These are phyloP conservation scores for Meghimatium bilineatum DNA, from an alignment of 2,888 invertebrate species.

Conservation along the genomic window DNA sequence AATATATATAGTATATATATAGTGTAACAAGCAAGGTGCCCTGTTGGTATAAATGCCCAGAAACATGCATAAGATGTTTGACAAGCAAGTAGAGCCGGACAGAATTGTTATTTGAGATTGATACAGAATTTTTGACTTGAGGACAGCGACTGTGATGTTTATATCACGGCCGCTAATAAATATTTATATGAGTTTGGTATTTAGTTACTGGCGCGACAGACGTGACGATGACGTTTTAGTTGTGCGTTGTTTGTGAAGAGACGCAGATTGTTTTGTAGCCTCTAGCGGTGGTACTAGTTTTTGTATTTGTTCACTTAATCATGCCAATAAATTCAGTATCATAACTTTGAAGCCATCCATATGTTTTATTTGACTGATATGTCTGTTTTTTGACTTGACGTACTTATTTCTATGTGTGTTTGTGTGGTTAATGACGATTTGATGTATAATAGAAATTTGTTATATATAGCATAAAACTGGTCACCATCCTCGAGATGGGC, in stretches of 20 bases:
- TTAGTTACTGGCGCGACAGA: background rate
- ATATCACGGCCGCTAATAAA: background rate
- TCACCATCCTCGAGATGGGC: no score
- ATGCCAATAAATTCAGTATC: constrained; percentile 48
- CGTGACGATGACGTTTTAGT: background rate
- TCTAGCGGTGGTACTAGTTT: constrained; percentile 16
- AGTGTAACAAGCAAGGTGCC: background rate
- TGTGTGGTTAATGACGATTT: no score
- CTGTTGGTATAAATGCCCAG: constrained; percentile 4
- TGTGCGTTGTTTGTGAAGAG: constrained; percentile 9
- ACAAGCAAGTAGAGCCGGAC: background rate
- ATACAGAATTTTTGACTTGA: background rate
- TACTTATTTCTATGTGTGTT: no score
- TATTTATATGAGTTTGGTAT: background rate
- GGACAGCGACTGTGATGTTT: background rate
- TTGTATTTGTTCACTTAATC: constrained; percentile 42
- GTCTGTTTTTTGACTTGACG: no score
- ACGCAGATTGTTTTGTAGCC: constrained; percentile 15
- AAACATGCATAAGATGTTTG: no score
- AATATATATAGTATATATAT: no score
- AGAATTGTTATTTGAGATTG: background rate
- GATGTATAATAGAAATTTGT: no score
- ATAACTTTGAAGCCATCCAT: constrained; percentile 17
- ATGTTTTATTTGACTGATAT: no score
- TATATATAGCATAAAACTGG: no score